Conservation (phyloP, 2,797 vertebrate genomes). For the Fistularia commersonii region DNA sequence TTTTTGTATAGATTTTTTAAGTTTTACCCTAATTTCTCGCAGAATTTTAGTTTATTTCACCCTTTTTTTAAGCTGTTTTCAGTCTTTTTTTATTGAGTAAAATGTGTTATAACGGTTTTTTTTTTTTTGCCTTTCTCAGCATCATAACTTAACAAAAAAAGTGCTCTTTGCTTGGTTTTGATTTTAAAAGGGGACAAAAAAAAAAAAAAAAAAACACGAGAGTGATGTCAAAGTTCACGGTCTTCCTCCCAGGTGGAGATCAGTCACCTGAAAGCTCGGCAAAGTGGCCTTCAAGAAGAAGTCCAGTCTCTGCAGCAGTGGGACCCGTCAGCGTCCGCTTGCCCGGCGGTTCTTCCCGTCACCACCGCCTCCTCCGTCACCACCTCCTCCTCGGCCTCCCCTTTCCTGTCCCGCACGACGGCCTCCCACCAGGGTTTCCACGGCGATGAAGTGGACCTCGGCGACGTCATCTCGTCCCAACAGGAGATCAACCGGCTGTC, state of each 20-base stretch:
- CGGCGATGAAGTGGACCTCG: constrained; percentile 89
- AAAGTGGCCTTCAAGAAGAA: constrained; percentile 88
- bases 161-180: too few relatives aligned
- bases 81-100: too few relatives aligned
- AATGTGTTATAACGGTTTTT: too few relatives aligned
- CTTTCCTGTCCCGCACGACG: constrained; percentile 70
- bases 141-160: too few relatives aligned
- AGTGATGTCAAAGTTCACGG: background rate
- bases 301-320: constrained; percentile 82
- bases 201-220: background rate
- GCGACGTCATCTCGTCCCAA: constrained; percentile 92
- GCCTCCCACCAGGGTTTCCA: constrained; percentile 79
- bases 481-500: constrained; percentile 96
- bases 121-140: too few relatives aligned
- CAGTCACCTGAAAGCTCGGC: constrained; percentile 92
- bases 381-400: constrained; percentile 62
- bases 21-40: too few relatives aligned
- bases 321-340: constrained; percentile 61
- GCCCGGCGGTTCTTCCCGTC: constrained; percentile 61
- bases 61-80: too few relatives aligned
- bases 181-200: background rate
- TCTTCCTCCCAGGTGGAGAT: constrained; percentile 85
- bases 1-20: too few relatives aligned
- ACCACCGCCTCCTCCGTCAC: constrained; percentile 53
- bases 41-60: too few relatives aligned